These are phyloP conservation scores for Muschampia plurimacula DNA, from an alignment of 2,888 invertebrate genomes.

Conservation along the genomic window DNA sequence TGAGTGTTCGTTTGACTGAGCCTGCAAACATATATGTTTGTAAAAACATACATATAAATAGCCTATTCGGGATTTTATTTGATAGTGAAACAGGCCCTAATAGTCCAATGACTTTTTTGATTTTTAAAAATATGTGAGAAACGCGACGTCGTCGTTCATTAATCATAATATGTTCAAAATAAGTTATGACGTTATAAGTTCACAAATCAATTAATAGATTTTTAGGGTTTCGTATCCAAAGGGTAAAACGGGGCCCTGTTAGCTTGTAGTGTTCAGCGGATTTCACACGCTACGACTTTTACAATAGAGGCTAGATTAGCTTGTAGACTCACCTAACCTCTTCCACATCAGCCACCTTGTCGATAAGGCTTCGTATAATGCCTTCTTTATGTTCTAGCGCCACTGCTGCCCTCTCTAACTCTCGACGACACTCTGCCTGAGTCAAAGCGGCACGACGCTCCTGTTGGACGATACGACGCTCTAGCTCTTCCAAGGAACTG, in stretches of 20 bases:
- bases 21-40: not conserved
- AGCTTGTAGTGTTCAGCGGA: not conserved
- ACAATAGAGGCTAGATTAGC: not conserved
- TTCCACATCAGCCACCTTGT: slow-evolving; percentile 78
- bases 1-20: no score
- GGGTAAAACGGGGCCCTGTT: no score
- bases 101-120: no score
- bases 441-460: slow-evolving; percentile 67
- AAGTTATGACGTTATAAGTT: no score
- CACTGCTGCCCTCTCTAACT: slow-evolving; percentile 67
- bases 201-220: no score
- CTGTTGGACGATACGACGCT: slow-evolving; percentile 74
- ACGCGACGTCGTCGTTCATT: no score
- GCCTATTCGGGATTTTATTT: no score
- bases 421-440: slow-evolving; percentile 68
- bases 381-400: slow-evolving; percentile 75
- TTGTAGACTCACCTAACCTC: slow-evolving; percentile 64
- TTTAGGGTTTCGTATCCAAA: no score
- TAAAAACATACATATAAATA: no score
- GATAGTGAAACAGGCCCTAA: no score
- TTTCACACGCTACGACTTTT: not conserved
- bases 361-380: slow-evolving; percentile 76
- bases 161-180: no score
- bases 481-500: slow-evolving; percentile 77
- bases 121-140: no score